Base-by-base conservation (phyloP, 2,797 vertebrate genomes). In the Nothura maculosa region DNA sequence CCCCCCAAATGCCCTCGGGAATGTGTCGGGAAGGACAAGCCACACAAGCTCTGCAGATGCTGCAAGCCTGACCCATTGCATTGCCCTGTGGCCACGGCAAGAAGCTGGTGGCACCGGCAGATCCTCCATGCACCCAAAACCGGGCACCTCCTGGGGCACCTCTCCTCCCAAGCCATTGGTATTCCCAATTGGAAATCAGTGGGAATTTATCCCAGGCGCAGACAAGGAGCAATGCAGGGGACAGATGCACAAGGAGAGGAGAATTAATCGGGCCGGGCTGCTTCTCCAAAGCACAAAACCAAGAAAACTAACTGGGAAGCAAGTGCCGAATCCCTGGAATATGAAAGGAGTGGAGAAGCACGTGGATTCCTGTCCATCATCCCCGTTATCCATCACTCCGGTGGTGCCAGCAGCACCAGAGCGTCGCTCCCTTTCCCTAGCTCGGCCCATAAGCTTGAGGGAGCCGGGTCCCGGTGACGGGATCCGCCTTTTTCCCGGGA, bases 341-440 rank as follows among this genome's bases (percentile, higher is more conserved):
- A 64, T 36, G 81, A 93, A 94, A 61, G 91, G 83, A 92, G 87
- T 21, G 90, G 94, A 84, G 79, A 94, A 91, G 60, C 1, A 1
- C 47, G 85, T 42, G 91, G 91, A 95, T 97, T 97, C 95, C 90
- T 64, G 88, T 48, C 95, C 84, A 0, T 97, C 96, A 97, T 96
- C 84, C 88, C 81, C 96, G 97, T 96, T 96, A 97, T 97, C 97
- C 94, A 95, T 96, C 97, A 93, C 82, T 95, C 91, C 92, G 58
- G 74, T 64, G 91, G 91, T 92, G 77, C 87, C 93, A 97, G 82
- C 85, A 88, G 89, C 86, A 64, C 93, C 14, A 82, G 92, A 84
- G 89, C 95, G 96, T 96, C 94, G 93, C 96, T 75, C 64, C 2
- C 83, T 89, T 94, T 95, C 93, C 84, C 83, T n/a, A 83, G 80